Evolutionary conservation across 2,797 vertebrate genomes (phyloP), one percentile per base, ranked within the genome.

Genomic region (Apodemus agrarius): DNA sequence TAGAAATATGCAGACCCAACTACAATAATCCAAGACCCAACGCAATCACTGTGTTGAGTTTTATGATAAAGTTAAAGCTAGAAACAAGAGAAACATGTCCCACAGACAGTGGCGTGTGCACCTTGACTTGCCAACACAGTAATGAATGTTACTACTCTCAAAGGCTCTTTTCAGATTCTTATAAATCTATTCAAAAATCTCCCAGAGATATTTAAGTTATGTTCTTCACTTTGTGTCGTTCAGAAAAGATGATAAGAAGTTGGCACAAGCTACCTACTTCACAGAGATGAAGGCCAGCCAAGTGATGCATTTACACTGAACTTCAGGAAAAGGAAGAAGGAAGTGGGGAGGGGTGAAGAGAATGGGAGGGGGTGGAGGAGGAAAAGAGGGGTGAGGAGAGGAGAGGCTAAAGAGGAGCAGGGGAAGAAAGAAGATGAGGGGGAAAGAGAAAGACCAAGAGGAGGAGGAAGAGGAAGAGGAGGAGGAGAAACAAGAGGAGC

Each of bases 171-270:
- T 57, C 11, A 54, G 8, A 29, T 78, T 80, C 76, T 72, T 85
- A 52, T 69, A 16, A 46, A 83, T 76, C 26, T 6, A 76, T 65
- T 63, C 9, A 89, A n/a, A 95, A 80, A 89, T 34, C 6, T 49
- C 37, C 34, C 43, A 6, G 94, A 83, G 26, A 65, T 40, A 34
- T 72, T 0, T 67, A 89, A 83, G 40, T 84, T 57, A 40, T 82
- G 19, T 76, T 85, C 29, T 76, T 74, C 84, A 85, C 76, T 90
- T 69, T 21, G 17, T 82, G 26, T 31, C 16, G 46, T 49, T 93
- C 34, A 63, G 43, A 93, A 93, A 22, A 90, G 49, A 93, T 63
- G 89, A n/a, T n/a, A 79, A 24, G 65, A 89, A 91, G 12, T 67
- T 57, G 54, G 11, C 19, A 85, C 24, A 40, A 85, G 80, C 34